Base-by-base conservation (phyloP, 1,140 invertebrate genomes). In the Eueides isabella region DNA sequence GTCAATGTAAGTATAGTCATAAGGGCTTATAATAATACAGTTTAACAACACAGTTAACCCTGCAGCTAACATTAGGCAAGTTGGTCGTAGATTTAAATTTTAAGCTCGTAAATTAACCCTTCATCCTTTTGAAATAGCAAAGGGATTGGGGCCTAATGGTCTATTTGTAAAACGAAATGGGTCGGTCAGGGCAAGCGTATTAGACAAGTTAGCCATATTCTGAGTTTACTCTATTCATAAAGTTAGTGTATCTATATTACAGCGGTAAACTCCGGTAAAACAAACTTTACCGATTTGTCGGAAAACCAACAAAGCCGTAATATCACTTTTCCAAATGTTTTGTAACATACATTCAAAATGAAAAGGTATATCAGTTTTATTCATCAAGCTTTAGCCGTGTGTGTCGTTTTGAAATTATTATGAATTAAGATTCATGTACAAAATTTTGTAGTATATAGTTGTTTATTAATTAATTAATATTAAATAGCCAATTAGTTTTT, bases 41-140 rank as follows among this genome's bases (percentile, higher is more conserved):
- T 85, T 90, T 87, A 90, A 90, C 87, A 89, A 87, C 85, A 88
- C 82, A 91, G 84, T 92, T 90, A 89, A 89, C 88, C 88, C 88
- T 84, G 79, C 84, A 85, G 84, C 87, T 85, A 82, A 84, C 83
- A 89, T 92, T 90, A 88, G 85, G 87, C 84, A 89, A 92, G 85
- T 90, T 90, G 87, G 81, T 83, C 86, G 88, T 92, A 93, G 90
- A 93, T 93, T 93, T 92, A 93, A 91, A 93, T 93, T 92, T 93
- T 90, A 87, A 91, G 90, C 90, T 89, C 88, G 83, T 93, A 93
- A 93, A 93, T 92, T 93, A 92, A 93, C 89, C 90, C 91, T 89
- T 90, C 91, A 89, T 93, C 91, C 91, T 92, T 92, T 91, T 90
- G 89, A 90, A 92, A 92, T 92, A 91, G 90, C 88, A 87, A 92